Percentiles rank a stretch among this genome's conserved stretches.
Conservation (phyloP, 1,140 invertebrate genomes). For the Ceratosolen solmsi region DNA sequence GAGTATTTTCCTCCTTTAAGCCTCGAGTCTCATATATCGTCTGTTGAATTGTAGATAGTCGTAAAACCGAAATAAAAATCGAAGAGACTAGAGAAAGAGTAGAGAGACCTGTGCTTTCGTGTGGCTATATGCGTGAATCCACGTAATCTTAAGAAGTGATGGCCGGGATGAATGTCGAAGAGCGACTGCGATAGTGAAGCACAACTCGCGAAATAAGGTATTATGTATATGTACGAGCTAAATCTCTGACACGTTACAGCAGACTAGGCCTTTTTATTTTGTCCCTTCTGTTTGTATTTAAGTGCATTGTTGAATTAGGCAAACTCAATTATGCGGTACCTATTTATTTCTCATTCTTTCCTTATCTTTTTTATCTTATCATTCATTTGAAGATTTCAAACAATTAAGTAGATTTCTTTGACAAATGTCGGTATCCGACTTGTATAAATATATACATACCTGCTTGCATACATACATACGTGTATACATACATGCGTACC, state of each 20-base stretch:
- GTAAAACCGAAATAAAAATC: background rate
- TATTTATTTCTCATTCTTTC: no score
- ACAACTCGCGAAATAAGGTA: background rate
- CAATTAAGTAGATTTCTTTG: background rate
- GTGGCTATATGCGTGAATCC: background rate
- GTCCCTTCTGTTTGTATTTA: no score
- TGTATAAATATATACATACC: no score
- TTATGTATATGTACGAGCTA: background rate
- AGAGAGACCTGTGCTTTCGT: background rate
- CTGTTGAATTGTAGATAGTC: background rate
- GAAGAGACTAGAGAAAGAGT: background rate
- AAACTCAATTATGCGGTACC: no score
- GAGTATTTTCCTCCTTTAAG: background rate
- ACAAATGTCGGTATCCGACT: background rate
- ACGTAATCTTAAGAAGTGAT: constrained; percentile 9
- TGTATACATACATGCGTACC: background rate
- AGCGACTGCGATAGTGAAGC: background rate
- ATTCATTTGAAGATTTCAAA: no score
- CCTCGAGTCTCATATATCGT: background rate
- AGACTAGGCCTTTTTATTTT: no score
- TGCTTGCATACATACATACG: no score
- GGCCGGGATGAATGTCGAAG: background rate
- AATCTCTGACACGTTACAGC: no score
- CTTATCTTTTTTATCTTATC: background rate
- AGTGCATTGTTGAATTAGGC: no score